Percentiles rank a stretch among this genome's conserved stretches.
phyloP scores from a whole-genome alignment of 2,888 invertebrate species.

The Cheilosia variabilis region DNA sequence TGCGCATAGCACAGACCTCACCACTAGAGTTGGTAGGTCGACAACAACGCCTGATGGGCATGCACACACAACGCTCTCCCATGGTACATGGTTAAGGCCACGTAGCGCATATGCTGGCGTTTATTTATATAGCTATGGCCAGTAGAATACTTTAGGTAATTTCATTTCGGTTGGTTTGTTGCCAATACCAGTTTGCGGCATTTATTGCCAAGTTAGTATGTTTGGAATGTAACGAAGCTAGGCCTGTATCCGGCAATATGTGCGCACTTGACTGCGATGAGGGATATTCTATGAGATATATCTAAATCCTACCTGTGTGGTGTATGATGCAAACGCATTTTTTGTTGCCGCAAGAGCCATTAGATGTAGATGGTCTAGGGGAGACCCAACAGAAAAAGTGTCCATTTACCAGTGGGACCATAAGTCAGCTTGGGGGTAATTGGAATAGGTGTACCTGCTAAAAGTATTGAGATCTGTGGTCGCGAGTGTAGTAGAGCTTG shows the following conservation, averaged over 20 bases:
- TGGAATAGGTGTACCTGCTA: too few species aligned
- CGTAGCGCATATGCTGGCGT: background rate
- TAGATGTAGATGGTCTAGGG: background rate
- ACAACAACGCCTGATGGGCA: slow-evolving; percentile 53
- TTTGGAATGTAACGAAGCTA: slow-evolving; percentile 62
- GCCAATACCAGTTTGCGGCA: slow-evolving; percentile 70
- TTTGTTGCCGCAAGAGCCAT: slow-evolving; percentile 14
- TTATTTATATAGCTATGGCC: background rate
- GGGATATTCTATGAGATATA: slow-evolving; percentile 13
- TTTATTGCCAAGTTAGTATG: slow-evolving; percentile 70
- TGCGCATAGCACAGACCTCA: slow-evolving; percentile 15
- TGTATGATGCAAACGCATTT: slow-evolving; percentile 49
- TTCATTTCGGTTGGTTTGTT: slow-evolving; percentile 65
- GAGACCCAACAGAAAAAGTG: slow-evolving; percentile 8
- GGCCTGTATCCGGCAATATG: slow-evolving; percentile 19
- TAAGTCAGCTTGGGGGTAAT: background rate
- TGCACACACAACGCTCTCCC: slow-evolving; percentile 11
- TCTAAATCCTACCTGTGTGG: slow-evolving; percentile 14
- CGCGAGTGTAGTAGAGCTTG: too few species aligned
- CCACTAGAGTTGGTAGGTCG: slow-evolving; percentile 66
- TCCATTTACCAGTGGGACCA: background rate
- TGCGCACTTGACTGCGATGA: slow-evolving; percentile 15
- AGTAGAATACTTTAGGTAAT: slow-evolving; percentile 53
- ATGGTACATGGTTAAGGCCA: slow-evolving; percentile 61
- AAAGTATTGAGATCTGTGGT: too few species aligned